These are phyloP conservation scores for Morpho helenor DNA, from an alignment of 2,888 invertebrate genomes.

Conservation along the genomic window DNA sequence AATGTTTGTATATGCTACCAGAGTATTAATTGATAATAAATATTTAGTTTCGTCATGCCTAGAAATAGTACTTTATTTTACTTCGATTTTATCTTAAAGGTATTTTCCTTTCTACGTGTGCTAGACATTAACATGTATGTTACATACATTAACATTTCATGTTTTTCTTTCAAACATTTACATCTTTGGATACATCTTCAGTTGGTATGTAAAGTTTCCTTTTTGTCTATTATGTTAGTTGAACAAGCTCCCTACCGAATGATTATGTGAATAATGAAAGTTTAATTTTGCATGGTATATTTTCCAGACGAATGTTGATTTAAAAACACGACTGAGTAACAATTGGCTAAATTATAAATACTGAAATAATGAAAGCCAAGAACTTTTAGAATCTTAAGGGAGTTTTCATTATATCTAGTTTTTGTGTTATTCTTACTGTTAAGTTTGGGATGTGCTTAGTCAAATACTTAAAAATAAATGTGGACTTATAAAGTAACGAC, in stretches of 20 bases:
- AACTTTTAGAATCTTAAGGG: constrained; percentile 4
- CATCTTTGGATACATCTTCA: constrained; percentile 64
- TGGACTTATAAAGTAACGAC: too few relatives aligned
- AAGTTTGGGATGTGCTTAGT: constrained; percentile 40
- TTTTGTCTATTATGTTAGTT: constrained; percentile 38
- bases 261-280: constrained; percentile 15
- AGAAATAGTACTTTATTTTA: neutral
- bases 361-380: neutral
- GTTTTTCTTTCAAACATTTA: constrained; percentile 66
- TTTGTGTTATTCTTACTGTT: constrained; percentile 1
- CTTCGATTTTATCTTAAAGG: too few relatives aligned
- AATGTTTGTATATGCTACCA: constrained; percentile 7
- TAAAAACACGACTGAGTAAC: neutral
- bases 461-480: constrained; percentile 15
- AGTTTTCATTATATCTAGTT: constrained; percentile 14
- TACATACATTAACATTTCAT: constrained; percentile 44
- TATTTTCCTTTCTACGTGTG: too few relatives aligned
- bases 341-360: neutral
- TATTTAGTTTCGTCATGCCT: neutral
- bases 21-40: neutral
- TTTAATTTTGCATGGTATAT: constrained; percentile 43
- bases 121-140: constrained; percentile 3
- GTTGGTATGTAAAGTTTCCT: constrained; percentile 69
- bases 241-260: constrained; percentile 42
- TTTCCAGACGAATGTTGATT: neutral